Evolutionary conservation across 2,888 invertebrate species (phyloP).

Genomic region (Diplazon laetatorius): DNA sequence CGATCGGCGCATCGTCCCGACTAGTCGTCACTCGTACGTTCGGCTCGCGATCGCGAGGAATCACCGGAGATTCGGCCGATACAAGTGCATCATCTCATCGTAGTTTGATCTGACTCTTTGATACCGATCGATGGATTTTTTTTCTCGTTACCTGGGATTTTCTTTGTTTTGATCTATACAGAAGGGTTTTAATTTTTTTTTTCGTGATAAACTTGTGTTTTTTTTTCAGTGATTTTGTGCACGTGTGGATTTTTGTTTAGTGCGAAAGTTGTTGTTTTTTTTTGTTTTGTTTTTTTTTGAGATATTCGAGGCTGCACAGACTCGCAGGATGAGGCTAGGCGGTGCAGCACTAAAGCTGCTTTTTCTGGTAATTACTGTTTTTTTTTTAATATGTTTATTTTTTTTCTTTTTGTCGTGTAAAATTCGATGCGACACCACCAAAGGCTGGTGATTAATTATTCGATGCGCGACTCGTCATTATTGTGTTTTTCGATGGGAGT

Average conservation of each 20-base stretch:
- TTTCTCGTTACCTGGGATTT: background rate
- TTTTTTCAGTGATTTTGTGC: slow-evolving; percentile 28
- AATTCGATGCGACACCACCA: too few species aligned
- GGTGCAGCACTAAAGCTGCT: slow-evolving; percentile 22
- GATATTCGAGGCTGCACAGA: background rate
- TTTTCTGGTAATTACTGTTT: slow-evolving; percentile 37
- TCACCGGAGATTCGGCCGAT: slow-evolving; percentile 16
- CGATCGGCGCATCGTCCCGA: slow-evolving; percentile 40
- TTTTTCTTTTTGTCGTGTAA: too few species aligned
- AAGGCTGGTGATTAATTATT: too few species aligned
- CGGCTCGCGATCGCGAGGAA: slow-evolving; percentile 46
- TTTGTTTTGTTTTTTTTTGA: slow-evolving; percentile 13
- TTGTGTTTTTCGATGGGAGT: too few species aligned
- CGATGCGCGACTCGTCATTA: too few species aligned
- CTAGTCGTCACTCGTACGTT: slow-evolving; percentile 44
- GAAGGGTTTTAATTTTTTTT: background rate
- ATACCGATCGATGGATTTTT: background rate
- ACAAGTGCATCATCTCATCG: slow-evolving; percentile 22
- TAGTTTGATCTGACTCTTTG: too few species aligned
- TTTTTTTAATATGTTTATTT: background rate
- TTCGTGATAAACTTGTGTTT: slow-evolving; percentile 21
- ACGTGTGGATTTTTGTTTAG: slow-evolving; percentile 36
- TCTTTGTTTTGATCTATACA: background rate
- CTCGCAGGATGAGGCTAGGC: slow-evolving; percentile 39
- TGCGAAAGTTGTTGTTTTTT: slow-evolving; percentile 22